phyloP scores from a whole-genome alignment of 2,113 vertebrate genomes.

The Machaerirhynchus nigripectus region DNA sequence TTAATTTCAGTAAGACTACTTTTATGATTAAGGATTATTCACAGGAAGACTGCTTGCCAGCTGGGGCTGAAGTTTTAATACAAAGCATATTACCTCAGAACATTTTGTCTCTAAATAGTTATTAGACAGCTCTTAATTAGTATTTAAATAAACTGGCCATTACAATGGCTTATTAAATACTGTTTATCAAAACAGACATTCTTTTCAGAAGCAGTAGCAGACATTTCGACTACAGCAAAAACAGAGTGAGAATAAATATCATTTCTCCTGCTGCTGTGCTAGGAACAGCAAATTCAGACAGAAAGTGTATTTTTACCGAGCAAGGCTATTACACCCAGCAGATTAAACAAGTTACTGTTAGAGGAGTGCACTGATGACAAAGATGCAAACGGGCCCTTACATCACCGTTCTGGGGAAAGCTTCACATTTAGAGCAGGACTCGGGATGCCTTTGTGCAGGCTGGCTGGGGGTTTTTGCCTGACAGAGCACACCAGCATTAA shows the following conservation, averaged over 20 bases:
- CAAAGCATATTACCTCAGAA: constrained; percentile 20
- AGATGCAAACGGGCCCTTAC: not conserved
- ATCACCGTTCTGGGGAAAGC: not conserved
- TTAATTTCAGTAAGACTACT: not conserved
- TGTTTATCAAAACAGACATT: constrained; percentile 65
- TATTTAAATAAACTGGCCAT: constrained; percentile 51
- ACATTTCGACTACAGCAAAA: constrained; percentile 60
- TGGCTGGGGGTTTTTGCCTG: not conserved
- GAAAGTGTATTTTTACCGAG: constrained; percentile 24
- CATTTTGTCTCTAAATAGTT: constrained; percentile 50
- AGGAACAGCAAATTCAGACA: constrained; percentile 18
- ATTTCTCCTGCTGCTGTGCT: constrained; percentile 19
- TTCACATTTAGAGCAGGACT: not conserved
- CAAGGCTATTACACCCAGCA: not conserved
- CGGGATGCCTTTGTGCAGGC: not conserved
- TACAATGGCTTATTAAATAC: constrained; percentile 65
- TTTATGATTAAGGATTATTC: constrained; percentile 20
- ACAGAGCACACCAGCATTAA: not conserved
- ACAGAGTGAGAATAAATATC: constrained; percentile 24
- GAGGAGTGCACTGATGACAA: not conserved
- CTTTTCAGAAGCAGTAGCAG: constrained; percentile 67
- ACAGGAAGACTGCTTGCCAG: not conserved
- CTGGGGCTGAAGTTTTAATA: constrained; percentile 3
- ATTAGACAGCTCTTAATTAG: constrained; percentile 63
- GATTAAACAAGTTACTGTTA: not conserved